Base-by-base conservation (phyloP, 1,140 invertebrate genomes). In the Bombus picipes region DNA sequence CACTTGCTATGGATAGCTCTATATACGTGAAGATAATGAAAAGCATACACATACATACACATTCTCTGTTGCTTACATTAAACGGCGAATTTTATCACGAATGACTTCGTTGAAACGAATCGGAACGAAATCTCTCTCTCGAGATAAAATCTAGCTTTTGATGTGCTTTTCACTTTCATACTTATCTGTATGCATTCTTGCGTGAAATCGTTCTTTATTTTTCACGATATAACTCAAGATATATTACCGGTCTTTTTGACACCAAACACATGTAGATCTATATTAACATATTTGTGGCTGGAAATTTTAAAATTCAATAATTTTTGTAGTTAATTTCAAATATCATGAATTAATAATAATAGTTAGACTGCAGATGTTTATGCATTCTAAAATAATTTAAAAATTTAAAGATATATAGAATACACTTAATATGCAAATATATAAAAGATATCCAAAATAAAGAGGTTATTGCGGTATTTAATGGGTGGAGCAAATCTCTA, bases 261-360 rank as follows among this genome's bases (percentile, higher is more conserved):
- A 32, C 3, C 2, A 41, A 78, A 78, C 5, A 62, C 59, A 62
- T 62, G 10, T 62, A 22, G 47, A 53, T 53, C 18, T 62, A 10
- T 13, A 28, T 5, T 62, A 59, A 59, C 47, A 53, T 53, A 53
- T 22, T 53, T 4, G 12, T 28, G 1, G 3, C 28, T n/a, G 59
- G 4, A 12, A 62, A 62, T n/a, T 62, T n/a, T n/a, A 13, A 62
- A n/a, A 13, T n/a, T 62, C 12, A n/a, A 62, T n/a, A 13, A n/a
- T n/a, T 28, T n/a, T n/a, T 62, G 2, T 62, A n/a, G 28, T n/a
- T 13, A 62, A 62, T n/a, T n/a, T 62, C 59, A n/a, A 62, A 13
- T 62, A n/a, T n/a, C 28, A 62, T n/a, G 3, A 81, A 88, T 76
- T 70, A 80, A 88, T 62, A 75, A 80, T 28, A 62, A 62, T 25